Percentiles rank a stretch among this genome's conserved stretches.
Evolutionary conservation across 1,140 invertebrate genomes (phyloP).

Genomic region (Battus philenor): DNA sequence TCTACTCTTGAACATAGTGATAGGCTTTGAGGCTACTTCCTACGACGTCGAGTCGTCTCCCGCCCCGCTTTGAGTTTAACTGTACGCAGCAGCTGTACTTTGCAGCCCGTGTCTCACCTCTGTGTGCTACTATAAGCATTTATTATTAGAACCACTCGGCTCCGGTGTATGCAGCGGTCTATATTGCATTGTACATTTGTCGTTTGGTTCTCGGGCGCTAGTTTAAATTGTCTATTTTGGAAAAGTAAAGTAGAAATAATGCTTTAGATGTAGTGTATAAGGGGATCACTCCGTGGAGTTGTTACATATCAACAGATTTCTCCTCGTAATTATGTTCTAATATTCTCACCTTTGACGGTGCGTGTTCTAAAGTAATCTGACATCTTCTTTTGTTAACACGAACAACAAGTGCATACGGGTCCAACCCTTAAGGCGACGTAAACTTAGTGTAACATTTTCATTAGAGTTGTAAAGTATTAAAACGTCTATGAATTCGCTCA

Average conservation of each 20-base stretch:
- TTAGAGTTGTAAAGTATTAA: constrained; percentile 69
- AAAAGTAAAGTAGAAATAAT: constrained; percentile 56
- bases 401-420: constrained; percentile 71
- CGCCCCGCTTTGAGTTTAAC: too few species aligned
- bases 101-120: too few species aligned
- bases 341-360: constrained; percentile 40
- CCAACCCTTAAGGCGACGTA: constrained; percentile 72
- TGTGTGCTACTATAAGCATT: too few species aligned
- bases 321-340: constrained; percentile 67
- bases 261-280: constrained; percentile 69
- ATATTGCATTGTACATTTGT: neutral
- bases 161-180: too few species aligned
- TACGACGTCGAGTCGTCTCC: neutral
- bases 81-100: too few species aligned
- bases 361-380: constrained; percentile 58
- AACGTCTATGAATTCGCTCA: constrained; percentile 69
- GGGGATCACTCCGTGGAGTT: constrained; percentile 68
- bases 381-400: constrained; percentile 42
- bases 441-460: constrained; percentile 66
- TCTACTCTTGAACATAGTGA: constrained; percentile 27
- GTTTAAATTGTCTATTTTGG: constrained; percentile 55
- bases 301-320: constrained; percentile 75
- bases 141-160: too few species aligned
- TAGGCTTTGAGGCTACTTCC: constrained; percentile 16
- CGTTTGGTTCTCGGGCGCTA: constrained; percentile 41